phyloP scores from a whole-genome alignment of 2,113 vertebrate species.

The Eclectus roratus region DNA sequence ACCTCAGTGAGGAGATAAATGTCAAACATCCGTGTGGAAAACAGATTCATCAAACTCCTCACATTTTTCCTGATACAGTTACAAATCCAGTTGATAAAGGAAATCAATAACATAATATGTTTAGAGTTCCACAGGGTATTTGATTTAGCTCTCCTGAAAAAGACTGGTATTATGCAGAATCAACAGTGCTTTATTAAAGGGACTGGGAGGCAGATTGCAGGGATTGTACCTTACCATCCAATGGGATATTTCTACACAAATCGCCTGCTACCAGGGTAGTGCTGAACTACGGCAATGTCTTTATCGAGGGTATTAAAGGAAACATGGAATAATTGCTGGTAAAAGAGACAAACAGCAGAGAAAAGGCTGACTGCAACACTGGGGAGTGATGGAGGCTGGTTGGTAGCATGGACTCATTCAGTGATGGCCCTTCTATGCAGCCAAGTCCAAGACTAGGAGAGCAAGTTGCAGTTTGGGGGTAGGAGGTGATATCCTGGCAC shows the following conservation, averaged over 20 bases:
- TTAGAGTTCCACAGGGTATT: background rate
- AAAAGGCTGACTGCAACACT: background rate
- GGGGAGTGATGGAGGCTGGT: background rate
- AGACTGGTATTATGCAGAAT: background rate
- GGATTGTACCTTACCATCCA: fast-evolving
- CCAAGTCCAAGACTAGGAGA: background rate
- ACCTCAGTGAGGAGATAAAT: background rate
- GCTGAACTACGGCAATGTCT: background rate
- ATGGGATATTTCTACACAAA: background rate
- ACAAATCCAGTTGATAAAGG: background rate
- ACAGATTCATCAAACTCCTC: background rate
- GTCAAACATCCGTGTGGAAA: background rate
- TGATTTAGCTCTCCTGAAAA: background rate
- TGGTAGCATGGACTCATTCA: fast-evolving
- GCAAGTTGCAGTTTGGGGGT: no score
- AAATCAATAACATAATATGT: background rate
- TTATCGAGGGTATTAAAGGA: background rate
- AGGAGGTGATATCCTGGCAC: background rate
- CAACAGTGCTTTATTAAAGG: background rate
- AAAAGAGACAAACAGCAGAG: background rate
- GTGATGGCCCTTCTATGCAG: fast-evolving
- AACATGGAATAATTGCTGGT: background rate
- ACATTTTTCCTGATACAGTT: background rate
- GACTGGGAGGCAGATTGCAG: background rate
- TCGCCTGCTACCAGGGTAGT: fast-evolving